Evolutionary conservation across 2,888 invertebrate species (phyloP).

Genomic region (Heterodera filipjevi): DNA sequence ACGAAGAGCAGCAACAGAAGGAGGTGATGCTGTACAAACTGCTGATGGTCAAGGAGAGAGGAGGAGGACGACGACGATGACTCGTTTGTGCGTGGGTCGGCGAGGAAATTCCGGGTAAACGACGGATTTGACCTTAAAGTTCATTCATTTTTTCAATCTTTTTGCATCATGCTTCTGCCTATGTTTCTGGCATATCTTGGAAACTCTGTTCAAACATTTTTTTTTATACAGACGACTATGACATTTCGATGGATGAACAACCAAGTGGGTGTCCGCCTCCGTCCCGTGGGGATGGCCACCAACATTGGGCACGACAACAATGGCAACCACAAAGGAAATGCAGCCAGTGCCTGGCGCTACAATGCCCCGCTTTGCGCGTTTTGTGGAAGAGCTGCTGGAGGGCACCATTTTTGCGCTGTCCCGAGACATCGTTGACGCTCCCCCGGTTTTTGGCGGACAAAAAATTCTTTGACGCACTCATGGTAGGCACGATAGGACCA

Average conservation of each 20-base stretch:
- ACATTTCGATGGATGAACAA: slow-evolving; percentile 9
- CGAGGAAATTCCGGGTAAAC: neutral
- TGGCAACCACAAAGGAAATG: neutral
- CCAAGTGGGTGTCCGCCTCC: slow-evolving; percentile 19
- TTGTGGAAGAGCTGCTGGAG: slow-evolving; percentile 37
- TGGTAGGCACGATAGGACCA: too few relatives aligned
- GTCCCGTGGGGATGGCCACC: slow-evolving; percentile 29
- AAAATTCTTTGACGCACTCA: slow-evolving; percentile 45
- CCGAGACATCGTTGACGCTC: slow-evolving; percentile 42
- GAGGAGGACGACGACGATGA: slow-evolving; percentile 2
- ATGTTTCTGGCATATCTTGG: too few relatives aligned
- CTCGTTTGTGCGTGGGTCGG: neutral
- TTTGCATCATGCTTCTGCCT: too few relatives aligned
- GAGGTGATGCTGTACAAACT: neutral
- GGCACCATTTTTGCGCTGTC: slow-evolving; percentile 39
- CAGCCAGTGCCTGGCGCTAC: neutral
- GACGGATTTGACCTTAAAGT: neutral
- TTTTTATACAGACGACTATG: slow-evolving; percentile 11
- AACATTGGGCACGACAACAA: neutral
- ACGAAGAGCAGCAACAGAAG: slow-evolving; percentile 28
- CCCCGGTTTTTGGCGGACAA: slow-evolving; percentile 43
- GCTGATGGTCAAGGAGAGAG: slow-evolving; percentile 12
- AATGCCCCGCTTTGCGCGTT: slow-evolving; percentile 29
- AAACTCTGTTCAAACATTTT: neutral
- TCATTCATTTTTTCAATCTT: too few relatives aligned